Conservation (phyloP, 2,797 vertebrate genomes). For the Spinibarbus caldwelli region DNA sequence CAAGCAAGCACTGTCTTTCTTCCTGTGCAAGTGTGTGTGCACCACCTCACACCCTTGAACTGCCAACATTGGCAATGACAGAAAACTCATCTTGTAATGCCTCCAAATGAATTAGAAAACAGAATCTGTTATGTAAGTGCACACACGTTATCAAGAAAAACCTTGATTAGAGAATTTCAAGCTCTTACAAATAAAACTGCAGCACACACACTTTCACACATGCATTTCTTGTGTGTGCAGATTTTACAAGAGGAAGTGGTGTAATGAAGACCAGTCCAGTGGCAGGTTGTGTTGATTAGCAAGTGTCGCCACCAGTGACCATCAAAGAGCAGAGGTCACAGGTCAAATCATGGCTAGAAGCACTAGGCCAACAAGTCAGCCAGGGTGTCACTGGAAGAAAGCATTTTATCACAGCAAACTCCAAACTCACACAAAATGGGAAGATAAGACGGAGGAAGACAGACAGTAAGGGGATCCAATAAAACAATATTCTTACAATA, state of each 20-base stretch:
- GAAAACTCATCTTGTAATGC: slow-evolving; percentile 6
- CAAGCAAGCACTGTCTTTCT: slow-evolving; percentile 61
- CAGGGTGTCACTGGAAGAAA: not conserved
- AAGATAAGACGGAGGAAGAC: not conserved
- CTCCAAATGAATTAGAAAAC: not conserved
- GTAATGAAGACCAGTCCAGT: slow-evolving; percentile 48
- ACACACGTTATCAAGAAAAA: not conserved
- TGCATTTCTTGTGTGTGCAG: not conserved
- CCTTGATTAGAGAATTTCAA: not conserved
- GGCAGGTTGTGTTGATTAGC: slow-evolving; percentile 24
- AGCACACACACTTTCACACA: not conserved
- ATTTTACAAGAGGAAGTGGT: slow-evolving; percentile 47
- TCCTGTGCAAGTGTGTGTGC: slow-evolving; percentile 56
- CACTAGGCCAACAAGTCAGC: not conserved
- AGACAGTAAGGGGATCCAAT: too few species aligned
- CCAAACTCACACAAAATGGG: not conserved
- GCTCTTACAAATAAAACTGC: not conserved
- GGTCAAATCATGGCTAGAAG: slow-evolving; percentile 38
- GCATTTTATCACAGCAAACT: not conserved
- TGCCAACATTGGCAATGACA: not conserved
- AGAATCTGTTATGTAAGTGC: not conserved
- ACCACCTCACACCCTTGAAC: slow-evolving; percentile 13
- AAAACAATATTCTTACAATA: too few species aligned
- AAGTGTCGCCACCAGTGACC: slow-evolving; percentile 33
- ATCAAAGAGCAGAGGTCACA: slow-evolving; percentile 43